A percentile compares a stretch with the other conserved stretches of the same genome.
Conservation (phyloP, 2,888 invertebrate genomes). For the Stramonita haemastoma region DNA sequence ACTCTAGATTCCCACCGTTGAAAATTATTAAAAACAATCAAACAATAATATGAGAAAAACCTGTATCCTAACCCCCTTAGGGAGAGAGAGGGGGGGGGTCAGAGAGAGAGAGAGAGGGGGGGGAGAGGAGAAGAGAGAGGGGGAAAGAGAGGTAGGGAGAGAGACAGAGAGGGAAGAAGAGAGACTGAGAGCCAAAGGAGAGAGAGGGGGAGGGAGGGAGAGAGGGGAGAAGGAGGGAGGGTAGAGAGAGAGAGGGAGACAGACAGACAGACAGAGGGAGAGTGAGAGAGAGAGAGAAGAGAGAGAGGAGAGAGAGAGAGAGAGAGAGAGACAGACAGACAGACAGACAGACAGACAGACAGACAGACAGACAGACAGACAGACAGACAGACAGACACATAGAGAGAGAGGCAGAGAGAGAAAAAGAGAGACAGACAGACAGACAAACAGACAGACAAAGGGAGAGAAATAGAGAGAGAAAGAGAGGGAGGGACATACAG, state of each 20-base stretch:
- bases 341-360: background rate
- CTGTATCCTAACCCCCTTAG: too few relatives aligned
- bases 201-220: too few relatives aligned
- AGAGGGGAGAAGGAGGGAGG: too few relatives aligned
- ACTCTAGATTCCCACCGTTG: background rate
- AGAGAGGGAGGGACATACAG: background rate
- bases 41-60: background rate
- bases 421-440: background rate
- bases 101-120: background rate
- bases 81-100: background rate
- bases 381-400: background rate
- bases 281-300: background rate
- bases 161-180: background rate
- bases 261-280: background rate
- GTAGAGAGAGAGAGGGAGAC: background rate
- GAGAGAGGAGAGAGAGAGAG: background rate
- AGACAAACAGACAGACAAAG: background rate
- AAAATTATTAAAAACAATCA: background rate
- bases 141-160: background rate
- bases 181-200: too few relatives aligned
- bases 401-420: background rate
- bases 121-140: background rate
- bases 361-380: background rate
- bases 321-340: background rate
- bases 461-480: background rate